Percentiles rank a stretch among this genome's conserved stretches.
Conservation (phyloP, 2,113 vertebrate species). For the Cavia aperea region DNA sequence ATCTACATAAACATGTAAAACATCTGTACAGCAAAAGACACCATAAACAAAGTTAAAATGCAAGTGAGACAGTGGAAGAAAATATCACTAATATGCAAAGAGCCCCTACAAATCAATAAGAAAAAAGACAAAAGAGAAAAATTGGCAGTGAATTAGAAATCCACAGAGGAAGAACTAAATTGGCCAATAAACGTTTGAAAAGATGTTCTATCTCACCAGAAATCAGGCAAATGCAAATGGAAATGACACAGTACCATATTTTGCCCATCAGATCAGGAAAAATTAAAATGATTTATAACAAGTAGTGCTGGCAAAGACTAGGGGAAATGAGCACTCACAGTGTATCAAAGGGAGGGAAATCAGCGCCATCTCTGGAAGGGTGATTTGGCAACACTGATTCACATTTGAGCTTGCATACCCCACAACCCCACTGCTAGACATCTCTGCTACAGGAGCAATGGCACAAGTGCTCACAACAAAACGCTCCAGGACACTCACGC, state of each 20-base stretch:
- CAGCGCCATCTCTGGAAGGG: slow-evolving; percentile 23
- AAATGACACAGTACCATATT: slow-evolving; percentile 38
- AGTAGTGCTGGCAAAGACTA: slow-evolving; percentile 42
- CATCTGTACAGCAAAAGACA: slow-evolving; percentile 43
- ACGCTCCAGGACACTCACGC: neutral
- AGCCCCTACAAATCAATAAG: slow-evolving; percentile 68
- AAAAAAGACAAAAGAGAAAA: slow-evolving; percentile 53
- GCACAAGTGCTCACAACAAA: neutral
- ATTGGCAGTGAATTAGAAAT: slow-evolving; percentile 53
- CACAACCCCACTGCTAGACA: slow-evolving; percentile 10
- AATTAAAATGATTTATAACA: slow-evolving; percentile 58
- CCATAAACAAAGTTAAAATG: slow-evolving; percentile 41
- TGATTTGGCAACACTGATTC: slow-evolving; percentile 20
- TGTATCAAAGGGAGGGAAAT: neutral
- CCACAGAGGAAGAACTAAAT: slow-evolving; percentile 47
- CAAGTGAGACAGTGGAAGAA: slow-evolving; percentile 24
- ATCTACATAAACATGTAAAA: slow-evolving; percentile 34
- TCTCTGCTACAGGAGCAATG: neutral
- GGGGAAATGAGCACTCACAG: slow-evolving; percentile 20
- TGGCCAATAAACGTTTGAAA: slow-evolving; percentile 52
- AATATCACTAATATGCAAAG: slow-evolving; percentile 64
- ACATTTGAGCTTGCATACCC: slow-evolving; percentile 21
- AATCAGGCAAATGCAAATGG: slow-evolving; percentile 51
- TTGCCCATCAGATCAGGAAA: slow-evolving; percentile 58
- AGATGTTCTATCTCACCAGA: slow-evolving; percentile 51